Evolutionary conservation across 2,797 vertebrate genomes (phyloP).

Genomic region (Spea hammondii): DNA sequence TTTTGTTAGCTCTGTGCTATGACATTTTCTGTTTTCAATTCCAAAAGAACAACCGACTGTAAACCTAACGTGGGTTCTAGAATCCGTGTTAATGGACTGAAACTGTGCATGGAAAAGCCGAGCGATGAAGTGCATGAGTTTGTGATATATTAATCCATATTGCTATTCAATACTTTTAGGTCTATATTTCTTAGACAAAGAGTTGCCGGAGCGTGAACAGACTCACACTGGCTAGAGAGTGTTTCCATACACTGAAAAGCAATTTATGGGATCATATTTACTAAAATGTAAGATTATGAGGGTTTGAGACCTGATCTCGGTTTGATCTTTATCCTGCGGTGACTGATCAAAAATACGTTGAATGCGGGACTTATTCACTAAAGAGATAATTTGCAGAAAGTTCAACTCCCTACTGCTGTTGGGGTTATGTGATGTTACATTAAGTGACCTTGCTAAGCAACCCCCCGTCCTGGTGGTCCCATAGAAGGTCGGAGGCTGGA

Average conservation of each 20-base stretch:
- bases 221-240: neutral
- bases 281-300: no score
- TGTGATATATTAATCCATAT: slow-evolving; percentile 14
- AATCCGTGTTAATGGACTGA: slow-evolving; percentile 34
- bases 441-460: no score
- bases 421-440: no score
- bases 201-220: neutral
- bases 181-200: neutral
- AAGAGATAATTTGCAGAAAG: no score
- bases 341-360: no score
- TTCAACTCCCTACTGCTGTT: no score
- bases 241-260: neutral
- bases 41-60: slow-evolving; percentile 19
- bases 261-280: neutral
- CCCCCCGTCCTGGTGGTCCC: no score
- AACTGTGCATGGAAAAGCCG: slow-evolving; percentile 20
- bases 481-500: no score
- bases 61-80: slow-evolving; percentile 37
- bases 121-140: slow-evolving; percentile 43
- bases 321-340: no score
- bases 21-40: slow-evolving; percentile 34
- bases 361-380: no score
- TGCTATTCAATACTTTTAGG: slow-evolving; percentile 2
- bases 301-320: no score
- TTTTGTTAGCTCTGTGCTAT: slow-evolving; percentile 44